phyloP scores from a whole-genome alignment of 2,888 invertebrate genomes.

The Nemotelus pantherinus region DNA sequence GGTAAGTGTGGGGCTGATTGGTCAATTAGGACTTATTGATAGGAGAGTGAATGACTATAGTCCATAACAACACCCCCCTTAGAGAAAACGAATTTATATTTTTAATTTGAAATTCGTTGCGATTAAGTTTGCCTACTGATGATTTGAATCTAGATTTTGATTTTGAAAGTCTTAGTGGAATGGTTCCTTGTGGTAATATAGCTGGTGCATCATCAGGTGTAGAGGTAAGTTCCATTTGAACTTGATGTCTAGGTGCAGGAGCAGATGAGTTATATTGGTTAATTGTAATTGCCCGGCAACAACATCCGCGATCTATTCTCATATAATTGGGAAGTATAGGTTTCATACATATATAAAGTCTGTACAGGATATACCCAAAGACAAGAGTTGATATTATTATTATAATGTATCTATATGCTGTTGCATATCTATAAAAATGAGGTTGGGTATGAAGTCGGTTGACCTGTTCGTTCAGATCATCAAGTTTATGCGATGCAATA shows the following conservation, averaged over 20 bases:
- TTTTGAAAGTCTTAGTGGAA: neutral
- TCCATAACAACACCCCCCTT: conserved; percentile 22
- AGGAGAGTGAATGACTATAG: neutral
- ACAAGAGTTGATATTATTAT: conserved; percentile 4
- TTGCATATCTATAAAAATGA: conserved; percentile 12
- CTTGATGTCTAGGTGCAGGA: neutral
- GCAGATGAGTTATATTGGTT: conserved; percentile 18
- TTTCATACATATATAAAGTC: neutral
- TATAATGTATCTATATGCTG: neutral
- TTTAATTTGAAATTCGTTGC: neutral
- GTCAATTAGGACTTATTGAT: neutral
- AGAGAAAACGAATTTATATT: conserved; percentile 10
- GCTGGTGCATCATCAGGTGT: conserved; percentile 1
- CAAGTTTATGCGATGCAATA: conserved; percentile 22
- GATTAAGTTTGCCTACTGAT: conserved; percentile 2
- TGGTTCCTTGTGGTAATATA: neutral
- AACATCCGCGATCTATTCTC: conserved; percentile 18
- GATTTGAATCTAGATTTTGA: neutral
- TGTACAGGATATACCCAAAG: neutral
- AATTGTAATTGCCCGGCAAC: neutral
- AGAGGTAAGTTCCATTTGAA: conserved; percentile 9
- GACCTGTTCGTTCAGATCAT: conserved; percentile 11
- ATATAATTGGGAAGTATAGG: conserved; percentile 2
- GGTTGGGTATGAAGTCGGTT: conserved; percentile 1
- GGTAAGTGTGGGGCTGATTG: neutral